Evolutionary conservation across 1,140 invertebrate species (phyloP).

Genomic region (Drepana arcuata): DNA sequence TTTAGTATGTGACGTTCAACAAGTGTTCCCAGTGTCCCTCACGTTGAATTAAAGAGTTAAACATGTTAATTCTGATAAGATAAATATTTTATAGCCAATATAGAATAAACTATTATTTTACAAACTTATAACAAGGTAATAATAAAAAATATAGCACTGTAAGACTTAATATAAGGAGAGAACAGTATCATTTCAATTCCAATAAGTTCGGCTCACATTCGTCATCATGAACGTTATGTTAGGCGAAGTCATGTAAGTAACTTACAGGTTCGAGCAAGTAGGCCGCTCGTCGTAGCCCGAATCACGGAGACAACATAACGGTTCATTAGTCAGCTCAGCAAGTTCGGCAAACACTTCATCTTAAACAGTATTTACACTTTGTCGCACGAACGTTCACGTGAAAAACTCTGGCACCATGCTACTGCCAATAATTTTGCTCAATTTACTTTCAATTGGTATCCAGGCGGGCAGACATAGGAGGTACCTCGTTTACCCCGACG

Average conservation of each 20-base stretch:
- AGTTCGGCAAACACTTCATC: slow-evolving; percentile 57
- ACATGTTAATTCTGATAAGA: too few relatives aligned
- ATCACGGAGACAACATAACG: slow-evolving; percentile 62
- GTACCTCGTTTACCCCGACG: slow-evolving; percentile 65
- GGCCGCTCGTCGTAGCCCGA: slow-evolving; percentile 30
- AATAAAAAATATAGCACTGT: too few relatives aligned
- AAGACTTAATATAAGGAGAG: too few relatives aligned
- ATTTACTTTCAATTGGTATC: slow-evolving; percentile 29
- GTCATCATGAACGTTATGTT: slow-evolving; percentile 13
- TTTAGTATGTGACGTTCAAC: too few relatives aligned
- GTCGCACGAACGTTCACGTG: slow-evolving; percentile 25
- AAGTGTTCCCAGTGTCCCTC: too few relatives aligned
- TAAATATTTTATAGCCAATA: too few relatives aligned
- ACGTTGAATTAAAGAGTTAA: too few relatives aligned
- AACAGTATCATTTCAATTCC: too few relatives aligned
- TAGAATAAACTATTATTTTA: too few relatives aligned
- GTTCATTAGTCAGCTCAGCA: slow-evolving; percentile 55
- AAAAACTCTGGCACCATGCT: slow-evolving; percentile 21
- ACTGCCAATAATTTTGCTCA: slow-evolving; percentile 38
- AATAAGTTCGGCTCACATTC: too few relatives aligned
- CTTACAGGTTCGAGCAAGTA: slow-evolving; percentile 12
- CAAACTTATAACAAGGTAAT: too few relatives aligned
- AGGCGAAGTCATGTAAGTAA: slow-evolving; percentile 11
- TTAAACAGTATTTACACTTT: slow-evolving; percentile 43
- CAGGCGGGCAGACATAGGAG: slow-evolving; percentile 38